phyloP scores from a whole-genome alignment of 2,888 invertebrate species.

The Germaria angustata region DNA sequence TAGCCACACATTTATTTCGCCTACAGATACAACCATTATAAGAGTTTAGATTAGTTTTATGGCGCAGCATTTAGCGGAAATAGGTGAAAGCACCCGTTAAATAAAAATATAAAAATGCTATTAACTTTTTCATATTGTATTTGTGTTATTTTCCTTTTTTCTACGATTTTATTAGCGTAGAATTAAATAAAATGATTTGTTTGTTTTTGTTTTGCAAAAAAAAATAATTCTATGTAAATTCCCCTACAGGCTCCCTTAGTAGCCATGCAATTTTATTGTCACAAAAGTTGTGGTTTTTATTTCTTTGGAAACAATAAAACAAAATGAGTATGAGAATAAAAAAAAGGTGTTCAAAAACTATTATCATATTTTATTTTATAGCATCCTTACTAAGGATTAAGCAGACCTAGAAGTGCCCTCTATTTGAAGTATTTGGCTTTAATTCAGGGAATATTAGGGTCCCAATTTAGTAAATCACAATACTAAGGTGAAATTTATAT shows the following conservation, averaged over 20 bases:
- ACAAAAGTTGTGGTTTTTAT: neutral
- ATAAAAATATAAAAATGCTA: slow-evolving; percentile 6
- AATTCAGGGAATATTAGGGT: too few species aligned
- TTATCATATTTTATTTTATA: neutral
- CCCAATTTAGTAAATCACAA: too few species aligned
- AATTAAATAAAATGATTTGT: slow-evolving; percentile 34
- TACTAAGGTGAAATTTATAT: too few species aligned
- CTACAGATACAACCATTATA: neutral
- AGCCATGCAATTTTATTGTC: neutral
- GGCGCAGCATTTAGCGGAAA: slow-evolving; percentile 36
- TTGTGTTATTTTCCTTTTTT: neutral
- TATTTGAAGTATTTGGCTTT: neutral
- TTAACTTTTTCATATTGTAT: neutral
- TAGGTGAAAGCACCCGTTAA: slow-evolving; percentile 28
- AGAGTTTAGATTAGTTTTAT: slow-evolving; percentile 20
- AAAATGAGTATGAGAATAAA: neutral
- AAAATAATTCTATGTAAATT: neutral
- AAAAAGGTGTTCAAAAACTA: neutral
- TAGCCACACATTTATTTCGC: neutral
- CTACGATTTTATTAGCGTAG: neutral
- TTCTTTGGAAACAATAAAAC: neutral
- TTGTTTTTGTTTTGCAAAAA: neutral
- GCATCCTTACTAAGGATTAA: neutral
- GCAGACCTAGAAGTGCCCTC: neutral
- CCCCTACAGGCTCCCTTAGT: neutral